phyloP scores from a whole-genome alignment of 2,113 vertebrate genomes.

The Hippocampus guttulatus region DNA sequence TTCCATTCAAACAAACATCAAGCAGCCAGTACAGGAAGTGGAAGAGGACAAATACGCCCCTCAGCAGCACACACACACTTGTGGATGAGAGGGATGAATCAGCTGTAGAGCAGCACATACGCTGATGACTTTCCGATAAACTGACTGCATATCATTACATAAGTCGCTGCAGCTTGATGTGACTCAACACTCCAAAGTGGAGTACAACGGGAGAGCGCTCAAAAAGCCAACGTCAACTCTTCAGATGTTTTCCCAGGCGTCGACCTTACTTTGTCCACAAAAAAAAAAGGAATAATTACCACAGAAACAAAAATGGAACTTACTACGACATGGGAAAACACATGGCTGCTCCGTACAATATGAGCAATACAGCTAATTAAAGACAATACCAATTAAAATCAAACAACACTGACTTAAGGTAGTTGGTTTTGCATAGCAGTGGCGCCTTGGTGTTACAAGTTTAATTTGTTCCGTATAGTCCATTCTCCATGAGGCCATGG shows the following conservation, averaged over 20 bases:
- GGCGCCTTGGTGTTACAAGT: too few relatives aligned
- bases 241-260: neutral
- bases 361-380: too few relatives aligned
- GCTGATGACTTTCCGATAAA: conserved; percentile 4
- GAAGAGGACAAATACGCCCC: conserved; percentile 40
- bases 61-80: conserved; percentile 3
- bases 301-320: too few relatives aligned
- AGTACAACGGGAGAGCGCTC: neutral
- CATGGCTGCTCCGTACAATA: too few relatives aligned
- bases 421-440: too few relatives aligned
- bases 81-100: neutral
- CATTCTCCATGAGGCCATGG: too few relatives aligned
- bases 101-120: neutral
- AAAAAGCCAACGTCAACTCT: neutral
- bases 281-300: too few relatives aligned
- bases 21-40: conserved; percentile 52
- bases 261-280: neutral
- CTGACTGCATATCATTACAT: neutral
- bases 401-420: too few relatives aligned
- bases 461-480: too few relatives aligned
- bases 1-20: conserved; percentile 31
- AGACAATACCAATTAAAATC: too few relatives aligned
- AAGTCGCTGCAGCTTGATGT: conserved; percentile 2
- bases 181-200: neutral
- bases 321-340: too few relatives aligned